A percentile compares a stretch with the other conserved stretches of the same genome.
These are phyloP conservation scores for Melanchra persicariae DNA, from an alignment of 2,888 invertebrate genomes.

Conservation along the genomic window DNA sequence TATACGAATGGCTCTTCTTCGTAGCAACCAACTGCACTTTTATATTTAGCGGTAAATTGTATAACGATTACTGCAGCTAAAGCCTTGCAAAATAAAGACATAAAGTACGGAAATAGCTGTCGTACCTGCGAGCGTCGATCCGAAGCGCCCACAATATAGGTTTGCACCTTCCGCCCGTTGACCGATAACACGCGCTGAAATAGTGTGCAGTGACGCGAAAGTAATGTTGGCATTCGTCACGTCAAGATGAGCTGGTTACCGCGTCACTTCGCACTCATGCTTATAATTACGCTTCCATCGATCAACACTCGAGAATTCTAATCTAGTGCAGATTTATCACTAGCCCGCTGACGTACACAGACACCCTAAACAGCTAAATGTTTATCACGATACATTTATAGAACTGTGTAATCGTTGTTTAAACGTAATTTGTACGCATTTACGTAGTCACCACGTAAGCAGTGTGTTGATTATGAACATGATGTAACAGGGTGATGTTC, in stretches of 20 bases:
- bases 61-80: not conserved
- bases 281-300: constrained; percentile 82
- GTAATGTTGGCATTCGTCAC: constrained; percentile 72
- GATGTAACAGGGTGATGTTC: constrained; percentile 58
- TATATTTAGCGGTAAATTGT: not conserved
- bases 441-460: constrained; percentile 73
- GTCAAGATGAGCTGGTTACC: constrained; percentile 67
- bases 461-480: constrained; percentile 61
- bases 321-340: constrained; percentile 82
- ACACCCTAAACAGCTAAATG: constrained; percentile 76
- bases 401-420: constrained; percentile 80
- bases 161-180: constrained; percentile 64
- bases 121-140: constrained; percentile 30
- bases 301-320: constrained; percentile 81
- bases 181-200: constrained; percentile 79
- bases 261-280: constrained; percentile 79
- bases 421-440: constrained; percentile 76
- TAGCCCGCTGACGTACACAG: constrained; percentile 79
- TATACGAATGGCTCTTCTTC: not conserved
- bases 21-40: not conserved
- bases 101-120: not conserved
- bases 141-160: constrained; percentile 47
- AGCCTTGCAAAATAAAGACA: constrained; percentile 3
- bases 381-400: constrained; percentile 83
- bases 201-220: constrained; percentile 76